phyloP scores from a whole-genome alignment of 2,113 vertebrate genomes.

The Hepsetus odoe region DNA sequence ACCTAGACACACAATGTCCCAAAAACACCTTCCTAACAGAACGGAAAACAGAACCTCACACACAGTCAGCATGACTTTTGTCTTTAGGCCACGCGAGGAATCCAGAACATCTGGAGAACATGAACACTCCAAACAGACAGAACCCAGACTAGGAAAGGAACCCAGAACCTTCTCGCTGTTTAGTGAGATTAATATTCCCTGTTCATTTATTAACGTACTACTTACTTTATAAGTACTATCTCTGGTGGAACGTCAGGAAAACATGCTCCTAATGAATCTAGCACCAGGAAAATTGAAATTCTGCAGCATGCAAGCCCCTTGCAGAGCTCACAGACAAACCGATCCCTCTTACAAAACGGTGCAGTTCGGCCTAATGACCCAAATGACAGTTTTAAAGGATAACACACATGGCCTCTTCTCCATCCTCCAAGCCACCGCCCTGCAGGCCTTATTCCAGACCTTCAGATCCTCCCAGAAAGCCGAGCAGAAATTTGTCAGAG shows the following conservation, averaged over 20 bases:
- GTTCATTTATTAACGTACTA: too few species aligned
- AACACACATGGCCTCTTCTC: constrained; percentile 50
- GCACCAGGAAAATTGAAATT: constrained; percentile 20
- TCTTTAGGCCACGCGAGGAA: too few species aligned
- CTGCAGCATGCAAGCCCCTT: neutral
- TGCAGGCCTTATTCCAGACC: constrained; percentile 51
- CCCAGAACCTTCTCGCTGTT: too few species aligned
- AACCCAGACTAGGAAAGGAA: too few species aligned
- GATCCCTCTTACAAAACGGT: constrained; percentile 50
- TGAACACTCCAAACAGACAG: too few species aligned
- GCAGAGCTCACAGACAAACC: constrained; percentile 14
- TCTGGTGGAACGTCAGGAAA: neutral
- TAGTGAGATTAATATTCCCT: too few species aligned
- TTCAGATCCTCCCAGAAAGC: constrained; percentile 49
- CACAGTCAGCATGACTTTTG: too few species aligned
- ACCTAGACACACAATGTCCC: too few species aligned
- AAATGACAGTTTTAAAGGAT: constrained; percentile 40
- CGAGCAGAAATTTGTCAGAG: constrained; percentile 43
- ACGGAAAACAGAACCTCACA: too few species aligned
- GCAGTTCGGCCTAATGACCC: constrained; percentile 57
- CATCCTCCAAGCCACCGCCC: constrained; percentile 55
- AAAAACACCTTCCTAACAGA: too few species aligned
- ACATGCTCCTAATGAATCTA: neutral
- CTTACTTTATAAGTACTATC: too few species aligned
- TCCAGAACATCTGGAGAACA: too few species aligned